These are phyloP conservation scores for Armadillidium nasatum DNA, from an alignment of 1,140 invertebrate genomes.

Conservation along the genomic window DNA sequence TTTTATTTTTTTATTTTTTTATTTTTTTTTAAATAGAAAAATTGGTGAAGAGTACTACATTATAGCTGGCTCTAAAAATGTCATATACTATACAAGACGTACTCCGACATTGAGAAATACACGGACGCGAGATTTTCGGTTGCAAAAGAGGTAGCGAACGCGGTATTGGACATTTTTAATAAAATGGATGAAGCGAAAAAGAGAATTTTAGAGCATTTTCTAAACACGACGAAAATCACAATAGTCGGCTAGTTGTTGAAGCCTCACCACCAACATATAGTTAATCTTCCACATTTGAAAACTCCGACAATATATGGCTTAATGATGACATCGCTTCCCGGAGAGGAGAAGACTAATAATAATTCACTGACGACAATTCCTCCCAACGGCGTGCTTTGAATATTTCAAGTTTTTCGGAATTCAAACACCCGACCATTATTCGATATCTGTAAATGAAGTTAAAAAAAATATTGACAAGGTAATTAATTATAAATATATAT, in stretches of 20 bases:
- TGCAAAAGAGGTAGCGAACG: constrained; percentile 49
- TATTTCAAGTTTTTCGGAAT: neutral
- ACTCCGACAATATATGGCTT: neutral
- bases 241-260: constrained; percentile 53
- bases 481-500: too few relatives aligned
- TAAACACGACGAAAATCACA: constrained; percentile 48
- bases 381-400: neutral
- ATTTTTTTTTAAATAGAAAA: too few relatives aligned
- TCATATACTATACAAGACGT: constrained; percentile 52
- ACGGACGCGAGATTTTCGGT: constrained; percentile 41
- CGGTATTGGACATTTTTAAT: constrained; percentile 37
- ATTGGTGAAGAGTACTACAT: constrained; percentile 49
- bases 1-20: too few relatives aligned
- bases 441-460: neutral
- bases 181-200: constrained; percentile 45
- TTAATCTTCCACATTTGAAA: constrained; percentile 49
- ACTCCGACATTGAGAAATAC: constrained; percentile 51
- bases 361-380: neutral
- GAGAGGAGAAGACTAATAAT: neutral
- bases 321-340: neutral
- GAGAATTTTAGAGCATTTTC: constrained; percentile 40
- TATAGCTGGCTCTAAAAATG: constrained; percentile 55
- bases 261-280: constrained; percentile 54
- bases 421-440: neutral
- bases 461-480: neutral